Conservation (phyloP, 2,888 invertebrate genomes). For the Luffia ferchaultella region DNA sequence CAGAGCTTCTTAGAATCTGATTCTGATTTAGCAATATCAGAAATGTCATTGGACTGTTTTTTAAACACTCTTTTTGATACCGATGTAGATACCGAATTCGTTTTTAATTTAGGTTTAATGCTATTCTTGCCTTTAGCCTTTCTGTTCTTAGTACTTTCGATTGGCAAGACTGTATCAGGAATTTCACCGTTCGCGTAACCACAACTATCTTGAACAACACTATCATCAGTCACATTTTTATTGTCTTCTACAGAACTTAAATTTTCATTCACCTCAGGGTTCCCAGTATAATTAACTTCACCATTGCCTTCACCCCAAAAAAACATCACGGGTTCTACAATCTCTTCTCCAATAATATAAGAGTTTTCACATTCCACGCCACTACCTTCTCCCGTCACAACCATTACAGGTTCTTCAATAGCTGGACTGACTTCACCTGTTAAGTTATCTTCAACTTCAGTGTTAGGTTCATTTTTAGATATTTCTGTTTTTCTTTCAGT, state of each 20-base stretch:
- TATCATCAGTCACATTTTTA: background rate
- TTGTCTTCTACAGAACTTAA: slow-evolving; percentile 26
- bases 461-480: slow-evolving; percentile 6
- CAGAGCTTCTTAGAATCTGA: slow-evolving; percentile 51
- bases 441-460: slow-evolving; percentile 14
- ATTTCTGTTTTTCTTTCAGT: slow-evolving; percentile 15
- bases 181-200: slow-evolving; percentile 49
- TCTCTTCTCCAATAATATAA: slow-evolving; percentile 68
- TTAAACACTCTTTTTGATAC: slow-evolving; percentile 45
- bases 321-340: slow-evolving; percentile 76
- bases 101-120: slow-evolving; percentile 27
- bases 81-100: slow-evolving; percentile 18
- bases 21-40: slow-evolving; percentile 31
- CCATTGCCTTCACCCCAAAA: slow-evolving; percentile 79
- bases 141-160: slow-evolving; percentile 19
- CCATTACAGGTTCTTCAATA: slow-evolving; percentile 77
- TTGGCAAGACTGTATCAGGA: slow-evolving; percentile 26
- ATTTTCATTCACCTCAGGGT: slow-evolving; percentile 52
- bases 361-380: slow-evolving; percentile 71
- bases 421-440: slow-evolving; percentile 61
- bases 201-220: background rate
- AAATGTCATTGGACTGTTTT: slow-evolving; percentile 43
- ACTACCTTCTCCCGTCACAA: slow-evolving; percentile 74
- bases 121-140: slow-evolving; percentile 27
- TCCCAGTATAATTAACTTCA: slow-evolving; percentile 76